Evolutionary conservation across 1,140 invertebrate genomes (phyloP), one percentile per base, ranked within the genome.

Genomic region (Heliconius hewitsoni): DNA sequence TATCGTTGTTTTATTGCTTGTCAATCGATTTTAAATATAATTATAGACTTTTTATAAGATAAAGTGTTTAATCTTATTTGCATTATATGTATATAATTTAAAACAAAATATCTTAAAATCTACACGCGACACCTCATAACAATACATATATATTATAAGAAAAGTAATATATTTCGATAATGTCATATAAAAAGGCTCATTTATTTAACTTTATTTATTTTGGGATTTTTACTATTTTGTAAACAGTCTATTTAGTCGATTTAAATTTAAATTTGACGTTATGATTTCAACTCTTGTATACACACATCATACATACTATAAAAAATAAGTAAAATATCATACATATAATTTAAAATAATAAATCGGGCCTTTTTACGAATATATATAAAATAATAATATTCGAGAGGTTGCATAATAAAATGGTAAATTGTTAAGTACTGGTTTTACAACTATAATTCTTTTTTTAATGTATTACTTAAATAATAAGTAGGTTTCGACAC

Each of bases 1-100:
- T 86, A 84, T 89, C 88, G 86, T 91, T 90, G 84, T 85, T 74
- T 80, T 86, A 84, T 84, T 86, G 81, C 83, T 85, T 83, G 74
- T 72, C 71, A 76, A 30, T 30, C 71, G 70, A 30, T 30, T 76
- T 71, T 11, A 66, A 66, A 50, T 71, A 50, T 76, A 76, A 76
- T 46, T 71, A 76, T 76, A 76, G 27, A 27, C 37, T 50, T 76
- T 30, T 70, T 50, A 76, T 27, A 27, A 34, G 18, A 52, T 52
- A 52, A 52, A 52, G 50, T 52, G 19, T 52, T 52, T 52, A 52
- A 52, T 19, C 18, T 66, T 52, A 74, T 18, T 72, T 70, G 74
- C 16, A 23, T 50, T 76, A 50, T 19, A n/a, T 27, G 30, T 66
- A 70, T 23, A 60, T 66, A 50, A 70, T 70, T 66, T 70, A 8